Percentiles rank a stretch among this genome's conserved stretches.
phyloP scores from a whole-genome alignment of 2,797 vertebrate genomes.

The Bradypodion ventrale region DNA sequence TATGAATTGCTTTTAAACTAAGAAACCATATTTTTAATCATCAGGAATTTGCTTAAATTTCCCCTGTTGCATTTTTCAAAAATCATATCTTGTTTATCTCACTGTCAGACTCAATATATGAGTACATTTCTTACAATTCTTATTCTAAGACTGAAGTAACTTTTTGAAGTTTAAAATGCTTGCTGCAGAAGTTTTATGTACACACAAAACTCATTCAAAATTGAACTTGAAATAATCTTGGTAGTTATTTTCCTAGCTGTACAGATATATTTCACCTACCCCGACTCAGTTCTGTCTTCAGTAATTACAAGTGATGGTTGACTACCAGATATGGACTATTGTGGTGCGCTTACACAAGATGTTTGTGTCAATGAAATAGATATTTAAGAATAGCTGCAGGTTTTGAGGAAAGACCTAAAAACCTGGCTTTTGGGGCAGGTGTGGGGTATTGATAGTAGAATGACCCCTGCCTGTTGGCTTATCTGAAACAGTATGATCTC shows the following conservation, averaged over 20 bases:
- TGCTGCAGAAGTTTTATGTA: rapidly evolving
- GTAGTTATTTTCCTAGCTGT: neutral
- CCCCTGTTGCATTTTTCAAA: neutral
- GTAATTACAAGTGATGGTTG: conserved; percentile 9
- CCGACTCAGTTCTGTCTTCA: conserved; percentile 19
- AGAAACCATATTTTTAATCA: neutral
- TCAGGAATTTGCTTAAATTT: neutral
- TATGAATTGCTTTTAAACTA: neutral
- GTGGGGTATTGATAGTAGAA: no score
- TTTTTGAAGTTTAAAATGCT: neutral
- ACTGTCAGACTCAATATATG: neutral
- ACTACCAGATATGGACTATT: conserved; percentile 14
- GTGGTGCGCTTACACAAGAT: neutral
- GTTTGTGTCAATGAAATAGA: conserved; percentile 10
- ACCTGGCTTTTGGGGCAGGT: no score
- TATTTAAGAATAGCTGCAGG: conserved; percentile 5
- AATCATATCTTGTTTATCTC: neutral
- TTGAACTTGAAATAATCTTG: neutral
- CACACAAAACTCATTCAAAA: neutral
- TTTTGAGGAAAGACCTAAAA: no score
- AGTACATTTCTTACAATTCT: neutral
- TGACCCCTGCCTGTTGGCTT: no score
- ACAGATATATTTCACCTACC: neutral
- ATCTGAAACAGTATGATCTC: no score
- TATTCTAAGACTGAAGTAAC: neutral